A percentile compares a stretch with the other conserved stretches of the same genome.
These are phyloP conservation scores for Oryzias melastigma DNA, from an alignment of 2,113 vertebrate genomes.

Conservation along the genomic window DNA sequence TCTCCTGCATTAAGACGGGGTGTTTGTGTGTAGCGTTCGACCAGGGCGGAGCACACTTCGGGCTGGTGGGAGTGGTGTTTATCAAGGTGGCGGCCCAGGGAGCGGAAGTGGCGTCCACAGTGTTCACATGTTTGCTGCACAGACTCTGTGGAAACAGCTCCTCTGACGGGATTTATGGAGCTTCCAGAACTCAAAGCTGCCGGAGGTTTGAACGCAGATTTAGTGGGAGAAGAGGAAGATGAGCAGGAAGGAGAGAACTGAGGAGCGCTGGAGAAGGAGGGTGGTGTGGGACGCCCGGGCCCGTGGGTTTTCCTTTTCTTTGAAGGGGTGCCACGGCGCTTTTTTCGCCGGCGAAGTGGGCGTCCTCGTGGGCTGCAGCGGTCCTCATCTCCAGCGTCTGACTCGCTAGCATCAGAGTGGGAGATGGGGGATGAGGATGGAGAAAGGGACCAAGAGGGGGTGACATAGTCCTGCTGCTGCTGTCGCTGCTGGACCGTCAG, in stretches of 20 bases:
- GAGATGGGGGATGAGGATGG: constrained; percentile 79
- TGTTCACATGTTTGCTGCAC: constrained; percentile 76
- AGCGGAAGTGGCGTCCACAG: constrained; percentile 79
- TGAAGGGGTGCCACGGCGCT: constrained; percentile 45
- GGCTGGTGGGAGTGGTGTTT: constrained; percentile 80
- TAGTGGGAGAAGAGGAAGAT: constrained; percentile 40
- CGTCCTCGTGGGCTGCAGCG: constrained; percentile 49
- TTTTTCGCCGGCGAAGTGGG: constrained; percentile 55
- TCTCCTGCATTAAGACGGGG: constrained; percentile 57
- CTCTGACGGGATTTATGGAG: constrained; percentile 38
- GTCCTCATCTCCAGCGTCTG: constrained; percentile 68
- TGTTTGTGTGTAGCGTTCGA: constrained; percentile 71
- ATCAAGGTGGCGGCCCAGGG: constrained; percentile 76
- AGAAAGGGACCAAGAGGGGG: constrained; percentile 81
- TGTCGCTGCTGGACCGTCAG: constrained; percentile 56
- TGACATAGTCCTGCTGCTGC: constrained; percentile 75
- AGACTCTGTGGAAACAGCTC: constrained; percentile 56
- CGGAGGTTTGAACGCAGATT: constrained; percentile 72
- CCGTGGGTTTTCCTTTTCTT: constrained; percentile 68
- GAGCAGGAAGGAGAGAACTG: constrained; percentile 48
- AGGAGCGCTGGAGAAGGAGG: constrained; percentile 17
- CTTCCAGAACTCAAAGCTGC: constrained; percentile 44
- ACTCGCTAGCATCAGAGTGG: constrained; percentile 77
- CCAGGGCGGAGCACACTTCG: constrained; percentile 71
- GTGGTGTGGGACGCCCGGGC: constrained; percentile 20